A percentile compares a stretch with the other conserved stretches of the same genome.
phyloP scores from a whole-genome alignment of 37 sponge, comb jelly and placozoan species.

The Theonella swinhoei region DNA sequence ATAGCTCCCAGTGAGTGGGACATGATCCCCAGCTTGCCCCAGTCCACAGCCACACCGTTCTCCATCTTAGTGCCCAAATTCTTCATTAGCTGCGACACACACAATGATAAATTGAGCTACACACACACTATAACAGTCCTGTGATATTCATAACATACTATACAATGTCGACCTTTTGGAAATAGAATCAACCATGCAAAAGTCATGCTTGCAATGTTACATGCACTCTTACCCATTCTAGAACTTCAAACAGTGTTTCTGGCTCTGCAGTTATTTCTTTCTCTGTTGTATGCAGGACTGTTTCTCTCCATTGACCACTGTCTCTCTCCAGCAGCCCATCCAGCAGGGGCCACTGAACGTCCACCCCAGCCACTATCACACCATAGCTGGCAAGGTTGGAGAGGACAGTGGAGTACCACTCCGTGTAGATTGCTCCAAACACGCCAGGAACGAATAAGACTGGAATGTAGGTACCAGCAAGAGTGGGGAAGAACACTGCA shows the following conservation, averaged over 20 bases:
- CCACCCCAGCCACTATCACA: constrained; percentile 39
- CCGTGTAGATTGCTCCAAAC: constrained; percentile 25
- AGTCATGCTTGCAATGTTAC: too few relatives aligned
- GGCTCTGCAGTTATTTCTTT: neutral
- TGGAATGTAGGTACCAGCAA: constrained; percentile 46
- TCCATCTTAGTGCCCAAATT: too few relatives aligned
- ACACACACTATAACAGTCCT: too few relatives aligned
- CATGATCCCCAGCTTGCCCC: constrained; percentile 37
- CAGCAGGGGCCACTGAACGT: constrained; percentile 29
- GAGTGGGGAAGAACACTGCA: constrained; percentile 55
- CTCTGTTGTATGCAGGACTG: neutral
- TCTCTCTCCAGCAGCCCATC: too few relatives aligned
- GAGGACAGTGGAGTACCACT: constrained; percentile 47
- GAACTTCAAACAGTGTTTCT: neutral
- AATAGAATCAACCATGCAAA: too few relatives aligned
- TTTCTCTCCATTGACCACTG: neutral
- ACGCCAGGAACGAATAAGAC: constrained; percentile 65
- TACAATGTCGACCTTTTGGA: too few relatives aligned
- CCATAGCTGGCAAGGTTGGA: constrained; percentile 47
- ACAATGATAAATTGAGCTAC: too few relatives aligned
- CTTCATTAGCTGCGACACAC: too few relatives aligned
- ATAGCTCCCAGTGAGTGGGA: constrained; percentile 60
- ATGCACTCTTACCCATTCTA: constrained; percentile 62
- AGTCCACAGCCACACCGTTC: constrained; percentile 41
- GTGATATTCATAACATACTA: too few relatives aligned